Base-by-base conservation (phyloP, 1,140 invertebrate species). In the Lordiphosa collinella region DNA sequence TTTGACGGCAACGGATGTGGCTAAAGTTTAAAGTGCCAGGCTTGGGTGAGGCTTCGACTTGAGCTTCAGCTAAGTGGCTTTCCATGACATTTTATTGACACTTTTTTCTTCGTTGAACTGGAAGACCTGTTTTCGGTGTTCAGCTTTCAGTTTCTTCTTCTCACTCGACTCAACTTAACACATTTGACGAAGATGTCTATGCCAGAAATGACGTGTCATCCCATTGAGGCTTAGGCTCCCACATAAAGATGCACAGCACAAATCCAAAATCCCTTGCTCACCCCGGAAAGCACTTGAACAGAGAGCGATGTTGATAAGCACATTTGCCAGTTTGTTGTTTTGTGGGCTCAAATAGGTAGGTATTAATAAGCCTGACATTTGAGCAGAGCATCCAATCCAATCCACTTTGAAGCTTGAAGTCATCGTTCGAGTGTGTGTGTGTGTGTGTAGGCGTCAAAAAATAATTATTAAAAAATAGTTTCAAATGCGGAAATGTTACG, bases 31-130 rank as follows among this genome's bases (percentile, higher is more conserved):
- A 58, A 61, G 57, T 63, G 58, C 44, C 46, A 22, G 18, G 25
- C 35, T 63, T 74, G 64, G 67, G 73, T 63, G 54, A 75, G 76
- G 76, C 76, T 52, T 49, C 37, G 36, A 47, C 54, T 38, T 46
- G 34, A 34, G 46, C 29, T 37, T 16, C 22, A 59, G 52, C 66
- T 76, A 76, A 82, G 76, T 82, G 76, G 78, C 76, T 82, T 82
- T 82, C 55, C 76, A 68, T 82, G 76, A 82, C 76, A 82, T 82
- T 82, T 80, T 76, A 84, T 80, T 82, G 76, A 82, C 76, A 82
- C 76, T 60, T 53, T 40, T 43, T 54, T 59, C 31, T 34, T 35
- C 52, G 51, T 40, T 43, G 31, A 66, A 52, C 41, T 66, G 61
- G 47, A 60, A 79, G 73, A 84, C 78, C 79, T 85, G 78, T 85